Percentiles rank a stretch among this genome's conserved stretches.
These are phyloP conservation scores for Toxostoma redivivum DNA, from an alignment of 2,113 vertebrate species.

Conservation along the genomic window DNA sequence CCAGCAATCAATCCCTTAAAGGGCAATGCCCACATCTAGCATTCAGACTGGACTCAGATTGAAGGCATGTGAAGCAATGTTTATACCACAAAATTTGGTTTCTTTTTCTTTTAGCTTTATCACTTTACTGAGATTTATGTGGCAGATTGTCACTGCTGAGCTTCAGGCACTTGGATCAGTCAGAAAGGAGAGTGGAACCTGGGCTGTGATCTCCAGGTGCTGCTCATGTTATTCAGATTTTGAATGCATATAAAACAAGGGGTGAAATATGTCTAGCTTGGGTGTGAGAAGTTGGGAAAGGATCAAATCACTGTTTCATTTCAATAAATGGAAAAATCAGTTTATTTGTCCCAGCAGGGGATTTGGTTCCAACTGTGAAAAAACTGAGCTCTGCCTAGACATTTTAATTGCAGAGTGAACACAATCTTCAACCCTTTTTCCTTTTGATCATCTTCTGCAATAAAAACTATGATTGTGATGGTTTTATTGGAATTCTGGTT, in stretches of 20 bases:
- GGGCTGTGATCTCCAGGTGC: background rate
- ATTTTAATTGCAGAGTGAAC: background rate
- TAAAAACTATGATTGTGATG: background rate
- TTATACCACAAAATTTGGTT: background rate
- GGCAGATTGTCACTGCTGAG: background rate
- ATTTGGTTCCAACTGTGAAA: background rate
- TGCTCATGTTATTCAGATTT: background rate
- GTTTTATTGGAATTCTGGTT: background rate
- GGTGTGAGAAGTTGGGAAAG: background rate
- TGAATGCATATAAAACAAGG: background rate
- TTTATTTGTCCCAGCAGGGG: background rate
- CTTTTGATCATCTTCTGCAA: background rate
- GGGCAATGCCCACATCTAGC: background rate
- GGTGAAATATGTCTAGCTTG: background rate
- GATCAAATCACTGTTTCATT: background rate
- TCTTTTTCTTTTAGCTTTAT: background rate
- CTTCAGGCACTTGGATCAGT: accelerated
- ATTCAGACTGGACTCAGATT: background rate
- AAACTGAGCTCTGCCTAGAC: background rate
- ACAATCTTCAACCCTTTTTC: background rate
- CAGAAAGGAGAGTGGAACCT: background rate
- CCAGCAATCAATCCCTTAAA: background rate
- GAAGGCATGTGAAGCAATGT: background rate
- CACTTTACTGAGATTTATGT: background rate
- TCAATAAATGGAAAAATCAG: background rate